Conservation (phyloP, 1,140 invertebrate genomes). For the Diabrotica virgifera region DNA sequence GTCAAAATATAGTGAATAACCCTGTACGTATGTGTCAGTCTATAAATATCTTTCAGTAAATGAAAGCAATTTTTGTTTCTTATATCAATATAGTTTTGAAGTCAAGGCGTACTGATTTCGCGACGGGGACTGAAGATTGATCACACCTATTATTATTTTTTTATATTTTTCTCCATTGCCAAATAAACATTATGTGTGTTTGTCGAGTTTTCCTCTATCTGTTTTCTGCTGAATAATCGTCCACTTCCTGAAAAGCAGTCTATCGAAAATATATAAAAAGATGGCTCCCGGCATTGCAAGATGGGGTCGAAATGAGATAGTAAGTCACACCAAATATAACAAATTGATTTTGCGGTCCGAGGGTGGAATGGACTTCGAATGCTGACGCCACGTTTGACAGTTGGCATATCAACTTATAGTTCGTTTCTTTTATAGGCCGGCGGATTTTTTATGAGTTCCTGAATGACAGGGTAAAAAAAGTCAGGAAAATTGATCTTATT, state of each 20-base stretch:
- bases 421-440: constrained; percentile 1
- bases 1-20: no score
- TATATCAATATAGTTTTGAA: no score
- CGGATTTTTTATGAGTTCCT: neutral
- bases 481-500: no score
- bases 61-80: no score
- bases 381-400: constrained; percentile 8
- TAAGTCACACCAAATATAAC: constrained; percentile 6
- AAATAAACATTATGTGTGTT: constrained; percentile 1
- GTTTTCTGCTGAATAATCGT: constrained; percentile 7
- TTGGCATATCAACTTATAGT: constrained; percentile 1
- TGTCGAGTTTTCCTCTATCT: neutral
- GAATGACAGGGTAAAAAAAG: no score
- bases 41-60: no score
- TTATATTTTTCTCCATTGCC: no score
- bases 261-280: constrained; percentile 13
- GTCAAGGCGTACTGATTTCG: no score
- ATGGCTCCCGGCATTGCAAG: constrained; percentile 1
- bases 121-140: no score
- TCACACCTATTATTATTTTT: no score
- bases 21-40: no score
- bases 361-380: constrained; percentile 6
- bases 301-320: neutral
- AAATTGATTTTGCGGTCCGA: constrained; percentile 9
- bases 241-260: constrained; percentile 9